Conservation (phyloP, 1,140 invertebrate species). For the Eriosoma lanigerum region DNA sequence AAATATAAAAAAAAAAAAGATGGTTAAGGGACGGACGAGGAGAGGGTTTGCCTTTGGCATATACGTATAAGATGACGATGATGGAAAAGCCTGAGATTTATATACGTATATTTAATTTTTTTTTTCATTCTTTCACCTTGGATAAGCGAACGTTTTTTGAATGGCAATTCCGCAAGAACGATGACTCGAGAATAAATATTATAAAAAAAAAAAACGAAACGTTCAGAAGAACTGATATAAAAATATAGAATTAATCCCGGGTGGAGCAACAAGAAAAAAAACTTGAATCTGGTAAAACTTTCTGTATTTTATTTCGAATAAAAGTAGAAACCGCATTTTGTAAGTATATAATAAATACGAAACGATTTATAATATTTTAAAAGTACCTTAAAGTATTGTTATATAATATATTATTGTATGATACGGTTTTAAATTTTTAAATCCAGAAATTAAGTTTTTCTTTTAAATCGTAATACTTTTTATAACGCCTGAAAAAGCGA, state of each 20-base stretch:
- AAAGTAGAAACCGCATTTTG: conserved; percentile 22
- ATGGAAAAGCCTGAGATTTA: conserved; percentile 46
- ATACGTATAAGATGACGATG: conserved; percentile 43
- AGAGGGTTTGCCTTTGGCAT: conserved; percentile 42
- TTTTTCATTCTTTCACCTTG: conserved; percentile 31
- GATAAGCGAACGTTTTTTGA: conserved; percentile 37
- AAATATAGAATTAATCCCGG: conserved; percentile 32
- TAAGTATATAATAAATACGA: too few relatives aligned
- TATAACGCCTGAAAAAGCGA: background rate
- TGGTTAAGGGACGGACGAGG: conserved; percentile 36
- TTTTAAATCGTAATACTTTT: conserved; percentile 12
- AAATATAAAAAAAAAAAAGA: conserved; percentile 12
- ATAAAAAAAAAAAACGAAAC: conserved; percentile 25
- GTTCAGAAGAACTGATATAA: conserved; percentile 34
- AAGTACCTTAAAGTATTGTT: conserved; percentile 37
- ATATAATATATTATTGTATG: background rate
- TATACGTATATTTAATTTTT: conserved; percentile 35
- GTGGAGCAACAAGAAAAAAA: background rate
- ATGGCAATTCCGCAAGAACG: conserved; percentile 40
- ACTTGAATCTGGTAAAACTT: conserved; percentile 20
- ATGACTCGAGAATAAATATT: conserved; percentile 47
- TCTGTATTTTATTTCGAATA: conserved; percentile 21
- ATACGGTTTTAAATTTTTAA: background rate
- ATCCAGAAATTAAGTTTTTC: conserved; percentile 6
- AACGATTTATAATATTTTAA: background rate